Evolutionary conservation across 2,113 vertebrate species (phyloP), one percentile per base, ranked within the genome.

Genomic region (Gambusia affinis): DNA sequence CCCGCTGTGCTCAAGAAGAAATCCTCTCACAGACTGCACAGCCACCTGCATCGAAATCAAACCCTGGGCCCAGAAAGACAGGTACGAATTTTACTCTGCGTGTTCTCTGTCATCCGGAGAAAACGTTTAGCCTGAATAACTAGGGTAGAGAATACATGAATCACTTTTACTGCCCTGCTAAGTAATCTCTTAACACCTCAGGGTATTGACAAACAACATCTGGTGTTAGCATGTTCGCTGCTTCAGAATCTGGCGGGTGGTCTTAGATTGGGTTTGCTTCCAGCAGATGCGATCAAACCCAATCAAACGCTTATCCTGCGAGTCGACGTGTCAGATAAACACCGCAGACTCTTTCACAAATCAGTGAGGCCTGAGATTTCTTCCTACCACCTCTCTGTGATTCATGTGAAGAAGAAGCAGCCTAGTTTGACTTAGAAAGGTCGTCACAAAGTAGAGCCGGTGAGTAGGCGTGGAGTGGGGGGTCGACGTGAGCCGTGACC

Each of bases 41-140:
- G 35, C 80, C 76, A 82, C 78, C 86, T 85, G 63, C 85, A 91
- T 73, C 88, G 35, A 27, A 93, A 93, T 79, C 88, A 89, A 73
- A 93, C 92, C 0, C 75, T 89, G 65, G 73, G 62, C 73, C 85
- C 82, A 17, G 82, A 76, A 4, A 77, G 77, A 83, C 69, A 87
- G 86, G 76, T 88, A 73, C 44, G 19, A 4, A 63, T 35, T 6
- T 17, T 72, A 44, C 14, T 11, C 47, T 1, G n/a, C 31, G 39
- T 24, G 22, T 29, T n/a, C 3, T 27, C 14, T 37, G 39, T 39
- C 61, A 22, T 60, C 33, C 24, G 33, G 47, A 57, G 24, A 14
- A n/a, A 12, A 15, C 22, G 11, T 60, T 70, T 47, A 57, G 35
- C 0, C n/a, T 37, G 1, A 17, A 42, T 8, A 39, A 29, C 17